Evolutionary conservation across 2,888 invertebrate species (phyloP), one percentile per base, ranked within the genome.

Genomic region (Plutella xylostella): DNA sequence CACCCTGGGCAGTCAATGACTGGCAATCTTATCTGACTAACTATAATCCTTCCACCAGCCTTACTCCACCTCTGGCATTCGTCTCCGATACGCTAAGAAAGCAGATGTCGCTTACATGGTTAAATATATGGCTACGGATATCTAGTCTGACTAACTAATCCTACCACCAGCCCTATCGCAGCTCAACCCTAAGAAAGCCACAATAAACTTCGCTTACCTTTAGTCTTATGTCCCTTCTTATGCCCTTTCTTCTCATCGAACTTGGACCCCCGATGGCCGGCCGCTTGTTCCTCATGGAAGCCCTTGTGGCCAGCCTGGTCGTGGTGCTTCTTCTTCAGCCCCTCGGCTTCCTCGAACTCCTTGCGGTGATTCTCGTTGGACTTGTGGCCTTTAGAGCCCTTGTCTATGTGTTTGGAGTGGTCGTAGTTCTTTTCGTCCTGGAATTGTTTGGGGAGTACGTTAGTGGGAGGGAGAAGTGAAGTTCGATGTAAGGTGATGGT

Each of bases 221-320:
- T 90, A 1, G 90, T 90, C 64, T 91, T 91, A 60, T 91, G 90
- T 4, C 92, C 92, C 56, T 90, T 90, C 61, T 91, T 91, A 63
- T 92, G 91, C 0, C 90, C 91, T 52, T 90, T 90, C 61, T 91
- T 91, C 65, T 91, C 90, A 1, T 88, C 90, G 50, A 90, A 91
- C 61, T 90, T 89, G 0, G 88, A 87, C 0, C 88, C 89, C 54
- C 90, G 88, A 43, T 88, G 87, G 0, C 89, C 90, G 51, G 89
- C 88, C 4, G 89, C 89, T 43, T 87, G 82, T 55, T 90, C 89
- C 51, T 90, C 88, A 50, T 90, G 89, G 42, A 86, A 84, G 1
- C 88, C 89, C 56, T 89, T 86, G 53, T 90, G 86, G 5, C 77
- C 86, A 1, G 86, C 87, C 48, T 86, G 82, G 58, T 91, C 90